Percentiles rank a stretch among this genome's conserved stretches.
phyloP scores from a whole-genome alignment of 2,113 vertebrate species.

The Channa maculata region DNA sequence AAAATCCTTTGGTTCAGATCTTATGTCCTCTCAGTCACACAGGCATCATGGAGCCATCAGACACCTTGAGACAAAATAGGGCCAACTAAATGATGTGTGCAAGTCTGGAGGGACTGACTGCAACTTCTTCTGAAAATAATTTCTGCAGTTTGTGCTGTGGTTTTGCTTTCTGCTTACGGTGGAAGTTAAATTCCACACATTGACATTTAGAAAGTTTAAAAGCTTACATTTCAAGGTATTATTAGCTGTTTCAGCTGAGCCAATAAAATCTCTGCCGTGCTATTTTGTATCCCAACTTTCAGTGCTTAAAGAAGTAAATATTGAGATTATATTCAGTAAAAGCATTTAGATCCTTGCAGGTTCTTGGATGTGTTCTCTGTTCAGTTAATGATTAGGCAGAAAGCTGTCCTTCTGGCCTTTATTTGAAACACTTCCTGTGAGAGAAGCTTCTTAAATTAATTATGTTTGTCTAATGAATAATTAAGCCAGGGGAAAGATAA shows the following conservation, averaged over 20 bases:
- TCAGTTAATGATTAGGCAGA: constrained; percentile 72
- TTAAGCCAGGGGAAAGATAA: constrained; percentile 81
- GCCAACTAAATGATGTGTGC: constrained; percentile 42
- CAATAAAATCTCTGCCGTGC: neutral
- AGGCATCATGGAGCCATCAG: constrained; percentile 26
- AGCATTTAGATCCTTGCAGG: constrained; percentile 48
- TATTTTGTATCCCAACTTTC: neutral
- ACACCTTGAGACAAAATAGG: constrained; percentile 28
- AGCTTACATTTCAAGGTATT: neutral
- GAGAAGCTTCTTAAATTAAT: constrained; percentile 80
- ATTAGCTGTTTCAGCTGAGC: constrained; percentile 9
- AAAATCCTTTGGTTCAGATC: constrained; percentile 27
- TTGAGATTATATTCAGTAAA: constrained; percentile 37
- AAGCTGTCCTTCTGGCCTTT: constrained; percentile 77
- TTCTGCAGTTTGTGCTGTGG: neutral
- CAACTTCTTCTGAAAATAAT: constrained; percentile 11
- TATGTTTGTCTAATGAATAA: constrained; percentile 85
- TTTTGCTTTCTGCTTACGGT: constrained; percentile 3
- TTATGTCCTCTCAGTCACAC: constrained; percentile 33
- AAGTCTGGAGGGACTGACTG: constrained; percentile 8
- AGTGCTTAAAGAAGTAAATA: neutral
- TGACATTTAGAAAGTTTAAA: constrained; percentile 11
- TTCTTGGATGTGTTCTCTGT: constrained; percentile 43
- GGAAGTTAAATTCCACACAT: neutral
- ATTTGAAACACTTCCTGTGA: constrained; percentile 80